phyloP scores from a whole-genome alignment of 2,888 invertebrate genomes.

The Syrphus vitripennis region DNA sequence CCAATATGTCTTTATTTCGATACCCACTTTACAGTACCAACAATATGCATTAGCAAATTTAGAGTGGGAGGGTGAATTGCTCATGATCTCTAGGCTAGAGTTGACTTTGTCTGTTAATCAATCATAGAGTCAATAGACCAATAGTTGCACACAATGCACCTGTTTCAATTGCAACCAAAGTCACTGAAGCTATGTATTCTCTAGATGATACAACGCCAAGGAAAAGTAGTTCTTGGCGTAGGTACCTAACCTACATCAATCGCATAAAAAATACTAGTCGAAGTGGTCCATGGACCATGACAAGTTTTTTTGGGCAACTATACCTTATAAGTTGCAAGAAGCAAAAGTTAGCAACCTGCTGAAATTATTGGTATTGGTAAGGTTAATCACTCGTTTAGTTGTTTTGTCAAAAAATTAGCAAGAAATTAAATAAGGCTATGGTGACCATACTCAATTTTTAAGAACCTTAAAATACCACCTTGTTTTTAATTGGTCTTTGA shows the following conservation, averaged over 20 bases:
- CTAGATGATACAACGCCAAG: background rate
- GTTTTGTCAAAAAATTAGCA: background rate
- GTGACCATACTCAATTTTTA: background rate
- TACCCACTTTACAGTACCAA: background rate
- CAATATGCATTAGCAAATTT: slow-evolving; percentile 8
- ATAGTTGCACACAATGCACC: background rate
- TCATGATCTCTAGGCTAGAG: slow-evolving; percentile 23
- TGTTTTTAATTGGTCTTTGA: too few relatives aligned
- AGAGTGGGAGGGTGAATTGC: slow-evolving; percentile 7
- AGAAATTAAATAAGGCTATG: background rate
- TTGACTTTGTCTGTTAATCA: slow-evolving; percentile 12
- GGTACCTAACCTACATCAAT: background rate
- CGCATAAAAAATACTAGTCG: background rate
- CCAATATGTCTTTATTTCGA: background rate
- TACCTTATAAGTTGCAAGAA: background rate
- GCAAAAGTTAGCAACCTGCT: background rate
- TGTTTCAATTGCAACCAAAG: slow-evolving; percentile 5
- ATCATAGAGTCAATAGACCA: background rate
- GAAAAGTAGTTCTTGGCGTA: slow-evolving; percentile 21
- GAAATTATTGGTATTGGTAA: background rate
- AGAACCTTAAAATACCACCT: too few relatives aligned
- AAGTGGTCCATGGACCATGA: slow-evolving; percentile 41
- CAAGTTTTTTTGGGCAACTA: slow-evolving; percentile 49
- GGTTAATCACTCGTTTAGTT: background rate
- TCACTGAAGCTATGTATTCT: slow-evolving; percentile 24